Conservation (phyloP, 1,140 invertebrate species). For the Agrypnia vestita region DNA sequence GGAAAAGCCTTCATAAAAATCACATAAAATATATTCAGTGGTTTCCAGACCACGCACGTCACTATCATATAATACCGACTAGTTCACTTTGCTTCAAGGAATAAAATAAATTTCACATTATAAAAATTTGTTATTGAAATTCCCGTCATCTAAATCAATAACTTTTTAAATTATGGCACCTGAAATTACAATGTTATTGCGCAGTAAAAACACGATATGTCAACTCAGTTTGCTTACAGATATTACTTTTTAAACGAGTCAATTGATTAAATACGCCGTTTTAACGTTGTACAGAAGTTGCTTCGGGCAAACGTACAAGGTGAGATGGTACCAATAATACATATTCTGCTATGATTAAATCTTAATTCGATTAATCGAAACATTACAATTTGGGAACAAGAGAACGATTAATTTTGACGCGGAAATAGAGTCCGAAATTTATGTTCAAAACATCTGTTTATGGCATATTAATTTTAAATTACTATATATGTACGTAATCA, state of each 20-base stretch:
- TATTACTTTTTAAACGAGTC: constrained; percentile 31
- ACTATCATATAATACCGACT: not conserved
- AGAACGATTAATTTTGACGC: no score
- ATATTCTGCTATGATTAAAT: no score
- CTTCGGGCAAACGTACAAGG: constrained; percentile 26
- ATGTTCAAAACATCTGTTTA: no score
- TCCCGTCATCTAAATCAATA: constrained; percentile 39
- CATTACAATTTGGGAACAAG: no score
- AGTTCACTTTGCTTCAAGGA: constrained; percentile 1
- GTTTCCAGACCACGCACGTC: constrained; percentile 1
- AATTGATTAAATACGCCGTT: not conserved
- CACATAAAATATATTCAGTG: not conserved
- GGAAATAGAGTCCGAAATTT: no score
- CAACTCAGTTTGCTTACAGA: constrained; percentile 23
- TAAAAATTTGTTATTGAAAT: constrained; percentile 22
- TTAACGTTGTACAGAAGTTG: constrained; percentile 15
- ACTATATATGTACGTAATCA: no score
- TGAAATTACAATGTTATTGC: not conserved
- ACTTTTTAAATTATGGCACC: not conserved
- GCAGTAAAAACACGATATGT: constrained; percentile 23
- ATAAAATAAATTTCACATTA: constrained; percentile 18
- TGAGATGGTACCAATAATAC: not conserved
- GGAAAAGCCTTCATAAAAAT: constrained; percentile 9
- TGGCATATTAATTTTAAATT: no score
- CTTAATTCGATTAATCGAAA: no score